Evolutionary conservation across 2,113 vertebrate species (phyloP), one percentile per base, ranked within the genome.

Genomic region (Spea multiplicata): DNA sequence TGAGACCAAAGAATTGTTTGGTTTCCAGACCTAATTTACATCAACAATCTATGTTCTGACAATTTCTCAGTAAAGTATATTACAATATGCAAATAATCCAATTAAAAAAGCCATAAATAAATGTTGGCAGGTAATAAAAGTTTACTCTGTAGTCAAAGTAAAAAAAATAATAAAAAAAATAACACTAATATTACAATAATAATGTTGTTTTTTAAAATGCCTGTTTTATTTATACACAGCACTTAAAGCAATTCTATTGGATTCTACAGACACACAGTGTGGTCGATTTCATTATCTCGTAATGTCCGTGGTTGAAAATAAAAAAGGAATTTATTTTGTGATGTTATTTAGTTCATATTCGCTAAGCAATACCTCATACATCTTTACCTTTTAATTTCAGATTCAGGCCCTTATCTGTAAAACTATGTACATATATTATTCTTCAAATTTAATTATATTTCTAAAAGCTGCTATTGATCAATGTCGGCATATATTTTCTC

Each of bases 31-130:
- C 57, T 76, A 57, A 61, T 62, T 76, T 76, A 53, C 16, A 57
- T 46, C 59, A 53, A 6, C n/a, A 53, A 44, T 71, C 16, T 64
- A 46, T 57, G 44, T 68, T 44, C n/a, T 68, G 65, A 30, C 57
- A 50, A 45, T 57, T 6, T 6, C 49, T 76, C 50, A 8, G 4
- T 53, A 53, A 45, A 66, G 52, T 59, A 68, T 48, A 50, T 70
- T 67, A 70, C 53, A 78, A n/a, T 78, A 78, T 71, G 68, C 68
- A 71, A 78, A 78, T 78, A 66, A 65, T 73, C 47, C 49, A 72
- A 72, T 73, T 72, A 79, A 79, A 79, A 79, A 66, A 55, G 57
- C 59, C 55, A 78, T 66, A 64, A 79, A 72, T 71, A 71, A 8
- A 13, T 14, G 5, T 49, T 72, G 69, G 59, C 76, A 66, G 69